A percentile compares a stretch with the other conserved stretches of the same genome.
Conservation (phyloP, 2,113 vertebrate species). For the Percina caprodes region DNA sequence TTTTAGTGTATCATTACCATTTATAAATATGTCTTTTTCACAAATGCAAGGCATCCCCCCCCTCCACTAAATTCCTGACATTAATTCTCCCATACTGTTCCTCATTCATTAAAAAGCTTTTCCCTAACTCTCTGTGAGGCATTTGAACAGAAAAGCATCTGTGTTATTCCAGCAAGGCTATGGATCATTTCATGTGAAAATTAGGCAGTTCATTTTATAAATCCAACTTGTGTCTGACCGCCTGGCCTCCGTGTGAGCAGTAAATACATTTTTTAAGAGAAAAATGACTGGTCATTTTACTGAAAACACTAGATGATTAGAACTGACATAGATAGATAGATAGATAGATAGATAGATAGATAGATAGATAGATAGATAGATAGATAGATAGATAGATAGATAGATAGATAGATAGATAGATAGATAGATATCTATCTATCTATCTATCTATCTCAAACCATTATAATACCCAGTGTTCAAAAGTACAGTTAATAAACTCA, state of each 20-base stretch:
- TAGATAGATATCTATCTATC: no score
- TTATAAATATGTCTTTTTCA: background rate
- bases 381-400: no score
- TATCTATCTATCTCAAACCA: background rate
- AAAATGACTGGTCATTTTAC: background rate
- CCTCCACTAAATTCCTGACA: background rate
- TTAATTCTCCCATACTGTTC: background rate
- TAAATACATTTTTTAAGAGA: background rate
- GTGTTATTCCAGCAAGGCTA: background rate
- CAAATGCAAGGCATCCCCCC: background rate
- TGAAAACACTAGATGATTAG: background rate
- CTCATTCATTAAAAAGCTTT: background rate
- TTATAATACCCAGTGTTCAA: background rate
- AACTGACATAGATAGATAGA: no score
- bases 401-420: no score
- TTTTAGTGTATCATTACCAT: background rate
- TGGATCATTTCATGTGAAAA: slow-evolving; percentile 29
- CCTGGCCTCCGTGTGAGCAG: background rate
- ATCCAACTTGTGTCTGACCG: background rate
- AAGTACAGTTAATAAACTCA: background rate
- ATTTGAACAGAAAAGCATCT: slow-evolving; percentile 3
- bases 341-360: no score
- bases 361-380: no score
- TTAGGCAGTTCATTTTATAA: background rate
- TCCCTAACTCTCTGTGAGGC: background rate